These are phyloP conservation scores for Carollia perspicillata DNA, from an alignment of 2,113 vertebrate genomes.

Conservation along the genomic window DNA sequence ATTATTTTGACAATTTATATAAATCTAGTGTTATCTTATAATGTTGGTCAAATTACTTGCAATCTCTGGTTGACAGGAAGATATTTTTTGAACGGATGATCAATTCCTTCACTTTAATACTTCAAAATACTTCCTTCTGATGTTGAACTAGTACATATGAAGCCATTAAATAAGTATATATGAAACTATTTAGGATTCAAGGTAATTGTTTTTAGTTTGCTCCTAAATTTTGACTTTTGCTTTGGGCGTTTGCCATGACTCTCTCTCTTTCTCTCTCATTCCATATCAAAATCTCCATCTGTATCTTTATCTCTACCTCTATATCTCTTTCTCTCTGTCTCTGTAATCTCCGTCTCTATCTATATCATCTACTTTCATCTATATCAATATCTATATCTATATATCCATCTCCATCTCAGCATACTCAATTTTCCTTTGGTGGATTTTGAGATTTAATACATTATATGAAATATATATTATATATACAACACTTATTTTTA, in stretches of 20 bases:
- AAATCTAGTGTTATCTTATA: not conserved
- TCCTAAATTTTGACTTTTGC: constrained; percentile 15
- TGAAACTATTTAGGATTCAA: not conserved
- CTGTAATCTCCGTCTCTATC: not conserved
- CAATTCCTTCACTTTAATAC: not conserved
- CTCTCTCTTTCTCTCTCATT: not conserved
- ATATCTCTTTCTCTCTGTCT: not conserved
- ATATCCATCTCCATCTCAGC: not conserved
- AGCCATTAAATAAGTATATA: not conserved
- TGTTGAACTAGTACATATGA: not conserved
- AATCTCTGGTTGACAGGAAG: not conserved
- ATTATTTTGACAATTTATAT: constrained; percentile 20
- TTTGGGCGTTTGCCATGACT: not conserved
- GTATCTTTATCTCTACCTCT: not conserved
- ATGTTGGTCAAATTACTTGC: not conserved
- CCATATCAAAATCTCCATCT: not conserved
- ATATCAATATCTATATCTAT: not conserved
- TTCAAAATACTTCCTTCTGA: not conserved
- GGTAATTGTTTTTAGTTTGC: not conserved
- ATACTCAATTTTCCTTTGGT: not conserved
- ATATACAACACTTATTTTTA: not conserved
- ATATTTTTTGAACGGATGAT: not conserved
- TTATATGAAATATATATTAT: not conserved
- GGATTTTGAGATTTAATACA: not conserved
- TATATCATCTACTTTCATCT: not conserved